phyloP scores from a whole-genome alignment of 92 coral and sea anemone genomes.

The Plumapathes pennacea region DNA sequence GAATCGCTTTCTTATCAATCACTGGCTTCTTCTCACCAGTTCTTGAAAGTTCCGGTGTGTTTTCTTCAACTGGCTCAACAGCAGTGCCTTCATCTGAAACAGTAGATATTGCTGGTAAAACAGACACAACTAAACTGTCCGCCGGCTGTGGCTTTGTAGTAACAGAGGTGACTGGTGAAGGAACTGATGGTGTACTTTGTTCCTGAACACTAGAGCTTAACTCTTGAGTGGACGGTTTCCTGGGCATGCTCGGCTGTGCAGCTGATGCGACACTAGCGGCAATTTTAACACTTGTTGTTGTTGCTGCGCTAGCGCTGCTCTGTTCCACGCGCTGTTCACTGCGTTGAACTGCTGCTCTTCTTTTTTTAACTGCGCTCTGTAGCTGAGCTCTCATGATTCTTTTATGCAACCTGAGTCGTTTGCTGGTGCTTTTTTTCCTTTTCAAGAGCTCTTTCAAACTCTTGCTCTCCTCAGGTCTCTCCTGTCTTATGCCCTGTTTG shows the following conservation, averaged over 20 bases:
- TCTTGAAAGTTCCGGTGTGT: not conserved
- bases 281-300: not conserved
- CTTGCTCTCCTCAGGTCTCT: slow-evolving; percentile 9
- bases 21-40: not conserved
- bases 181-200: slow-evolving; percentile 27
- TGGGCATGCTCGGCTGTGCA: slow-evolving; percentile 45
- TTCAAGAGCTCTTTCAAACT: not conserved
- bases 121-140: not conserved
- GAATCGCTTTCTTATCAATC: not conserved
- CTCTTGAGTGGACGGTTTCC: slow-evolving; percentile 9
- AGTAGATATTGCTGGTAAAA: not conserved
- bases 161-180: slow-evolving; percentile 17
- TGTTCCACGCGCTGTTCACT: too few species aligned
- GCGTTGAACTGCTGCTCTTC: not conserved
- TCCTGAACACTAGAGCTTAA: slow-evolving; percentile 16
- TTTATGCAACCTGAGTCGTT: not conserved
- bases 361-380: not conserved
- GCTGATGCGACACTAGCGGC: slow-evolving; percentile 13
- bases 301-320: too few species aligned
- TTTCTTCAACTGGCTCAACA: not conserved
- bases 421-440: not conserved
- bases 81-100: slow-evolving; percentile 7
- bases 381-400: not conserved
- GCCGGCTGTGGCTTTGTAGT: slow-evolving; percentile 26
- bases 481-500: slow-evolving; percentile 6